Evolutionary conservation across 37 sponge, comb jelly and placozoan genomes (phyloP), one percentile per base, ranked within the genome.

Genomic region (Petrosia ficiformis): DNA sequence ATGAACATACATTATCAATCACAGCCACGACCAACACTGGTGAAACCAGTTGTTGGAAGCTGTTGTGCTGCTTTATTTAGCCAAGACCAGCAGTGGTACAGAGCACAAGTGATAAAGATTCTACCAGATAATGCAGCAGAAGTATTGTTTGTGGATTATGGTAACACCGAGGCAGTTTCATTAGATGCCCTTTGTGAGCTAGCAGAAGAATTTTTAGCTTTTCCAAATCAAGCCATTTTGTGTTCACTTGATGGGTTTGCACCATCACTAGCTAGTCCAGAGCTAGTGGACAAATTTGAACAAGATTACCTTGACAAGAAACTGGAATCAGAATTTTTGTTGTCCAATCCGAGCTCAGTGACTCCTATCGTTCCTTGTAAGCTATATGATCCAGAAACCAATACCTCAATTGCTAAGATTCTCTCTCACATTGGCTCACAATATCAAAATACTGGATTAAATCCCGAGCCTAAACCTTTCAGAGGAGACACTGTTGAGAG

Each of bases 161-260:
- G 90, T 8, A 89, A 89, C 76, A 39, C 54, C 1, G 90, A 89
- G 44, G 14, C 34, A 14, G 63, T 79, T 0, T 33, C 78, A 22
- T 41, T 56, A 21, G 28, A 69, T 24, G 65, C 66, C 6, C 29
- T 86, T 39, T 67, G 41, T 14, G 35, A 44, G 0, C 73, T 92
- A 29, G 39, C 25, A 11, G 14, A 43, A 1, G 73, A 80, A 4
- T 75, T 74, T 21, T 21, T 78, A 0, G 52, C 83, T 2, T 70
- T 93, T 16, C 90, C 93, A 33, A 77, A 70, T 21, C 86, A 82
- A 42, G 90, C 93, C 33, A 39, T 88, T 1, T 79, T 77, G 33
- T 88, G 85, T 44, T 85, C 86, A 8, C 39, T 85, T 37, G 37
- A 65, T 3, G 78, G 65, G n/a, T n/a, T n/a, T n/a, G n/a, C n/a